phyloP scores from a whole-genome alignment of 1,140 invertebrate species.

The Euschistus heros region DNA sequence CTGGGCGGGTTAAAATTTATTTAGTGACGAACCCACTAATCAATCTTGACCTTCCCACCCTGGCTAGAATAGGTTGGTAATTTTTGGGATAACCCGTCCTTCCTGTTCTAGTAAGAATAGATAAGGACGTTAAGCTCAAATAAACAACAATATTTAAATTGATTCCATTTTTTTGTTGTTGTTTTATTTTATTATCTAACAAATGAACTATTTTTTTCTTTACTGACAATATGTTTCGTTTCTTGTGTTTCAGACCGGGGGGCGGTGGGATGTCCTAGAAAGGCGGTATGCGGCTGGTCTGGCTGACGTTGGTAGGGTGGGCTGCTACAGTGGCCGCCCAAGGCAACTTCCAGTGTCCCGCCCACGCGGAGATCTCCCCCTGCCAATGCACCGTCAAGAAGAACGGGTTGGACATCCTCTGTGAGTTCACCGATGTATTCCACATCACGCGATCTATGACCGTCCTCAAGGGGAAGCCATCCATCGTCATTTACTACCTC shows the following conservation, averaged over 20 bases:
- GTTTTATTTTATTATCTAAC: too few species aligned
- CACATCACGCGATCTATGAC: constrained; percentile 65
- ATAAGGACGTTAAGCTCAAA: too few species aligned
- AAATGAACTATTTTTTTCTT: not conserved
- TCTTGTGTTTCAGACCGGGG: constrained; percentile 1
- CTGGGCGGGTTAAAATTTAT: too few species aligned
- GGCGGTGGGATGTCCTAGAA: constrained; percentile 20
- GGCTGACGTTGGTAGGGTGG: not conserved
- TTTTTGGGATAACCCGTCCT: too few species aligned
- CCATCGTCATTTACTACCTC: constrained; percentile 68
- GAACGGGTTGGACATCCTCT: constrained; percentile 72
- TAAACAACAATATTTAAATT: too few species aligned
- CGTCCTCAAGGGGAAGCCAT: constrained; percentile 53
- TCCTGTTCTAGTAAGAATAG: too few species aligned
- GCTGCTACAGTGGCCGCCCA: not conserved
- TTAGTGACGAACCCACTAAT: too few species aligned
- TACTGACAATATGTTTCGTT: not conserved
- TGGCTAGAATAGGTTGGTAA: too few species aligned
- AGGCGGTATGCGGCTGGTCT: not conserved
- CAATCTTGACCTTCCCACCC: too few species aligned
- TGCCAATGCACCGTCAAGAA: constrained; percentile 74
- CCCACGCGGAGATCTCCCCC: constrained; percentile 56
- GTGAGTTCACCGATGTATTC: constrained; percentile 65
- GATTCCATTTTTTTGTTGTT: too few species aligned
- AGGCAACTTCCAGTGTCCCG: constrained; percentile 49